These are phyloP conservation scores for Apodemia hepburni DNA, from an alignment of 2,888 invertebrate genomes.

Conservation along the genomic window DNA sequence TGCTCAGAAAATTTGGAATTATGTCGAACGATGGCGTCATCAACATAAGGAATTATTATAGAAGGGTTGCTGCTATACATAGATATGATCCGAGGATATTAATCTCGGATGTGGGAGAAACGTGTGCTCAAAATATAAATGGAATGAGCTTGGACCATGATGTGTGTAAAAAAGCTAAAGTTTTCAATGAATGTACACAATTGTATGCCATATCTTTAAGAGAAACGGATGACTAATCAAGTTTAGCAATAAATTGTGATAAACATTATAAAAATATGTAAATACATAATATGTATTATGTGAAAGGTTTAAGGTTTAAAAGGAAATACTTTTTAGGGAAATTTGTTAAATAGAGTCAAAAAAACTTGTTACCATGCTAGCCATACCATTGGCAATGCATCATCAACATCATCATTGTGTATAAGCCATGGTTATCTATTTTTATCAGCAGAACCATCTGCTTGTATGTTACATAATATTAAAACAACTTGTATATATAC, in stretches of 20 bases:
- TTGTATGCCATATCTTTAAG: conserved; percentile 62
- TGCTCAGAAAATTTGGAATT: conserved; percentile 69
- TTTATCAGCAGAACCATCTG: no score
- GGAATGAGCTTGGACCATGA: conserved; percentile 70
- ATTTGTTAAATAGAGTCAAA: no score
- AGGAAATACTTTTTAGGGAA: no score
- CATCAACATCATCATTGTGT: no score
- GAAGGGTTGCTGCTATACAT: conserved; percentile 65
- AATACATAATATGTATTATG: no score
- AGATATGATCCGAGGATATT: conserved; percentile 66
- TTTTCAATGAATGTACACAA: conserved; percentile 72
- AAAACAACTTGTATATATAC: no score
- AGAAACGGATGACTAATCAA: conserved; percentile 42
- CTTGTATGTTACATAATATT: no score
- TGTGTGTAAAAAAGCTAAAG: conserved; percentile 70
- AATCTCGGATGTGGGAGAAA: conserved; percentile 71
- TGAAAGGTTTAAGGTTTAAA: no score
- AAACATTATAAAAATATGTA: no score
- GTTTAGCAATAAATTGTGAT: conserved; percentile 22
- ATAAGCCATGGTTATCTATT: no score
- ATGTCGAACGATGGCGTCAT: conserved; percentile 68
- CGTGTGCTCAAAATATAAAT: conserved; percentile 68
- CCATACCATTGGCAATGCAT: no score
- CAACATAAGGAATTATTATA: conserved; percentile 66
- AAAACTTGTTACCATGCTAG: no score